These are phyloP conservation scores for Laspeyria flexula DNA, from an alignment of 2,888 invertebrate genomes.

Conservation along the genomic window DNA sequence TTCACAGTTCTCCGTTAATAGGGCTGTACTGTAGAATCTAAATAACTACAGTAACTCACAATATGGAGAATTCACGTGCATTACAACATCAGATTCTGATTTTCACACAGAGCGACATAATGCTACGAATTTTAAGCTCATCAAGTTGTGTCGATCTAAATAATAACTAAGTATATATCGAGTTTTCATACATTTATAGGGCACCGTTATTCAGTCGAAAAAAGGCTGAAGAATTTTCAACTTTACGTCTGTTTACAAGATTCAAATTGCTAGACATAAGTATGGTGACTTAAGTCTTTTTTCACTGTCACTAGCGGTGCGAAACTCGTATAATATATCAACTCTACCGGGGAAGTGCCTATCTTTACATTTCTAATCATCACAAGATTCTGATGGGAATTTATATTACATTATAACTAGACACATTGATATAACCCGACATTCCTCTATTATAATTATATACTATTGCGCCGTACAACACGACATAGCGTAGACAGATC, in stretches of 20 bases:
- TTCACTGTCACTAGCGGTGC: too few relatives aligned
- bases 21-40: background rate
- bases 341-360: conserved; percentile 20
- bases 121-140: conserved; percentile 45
- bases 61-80: background rate
- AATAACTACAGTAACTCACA: background rate
- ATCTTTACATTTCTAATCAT: conserved; percentile 42
- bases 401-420: conserved; percentile 47
- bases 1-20: too few relatives aligned
- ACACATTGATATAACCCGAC: conserved; percentile 48
- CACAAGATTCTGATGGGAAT: conserved; percentile 55
- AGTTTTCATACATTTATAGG: conserved; percentile 15
- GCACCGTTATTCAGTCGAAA: too few relatives aligned
- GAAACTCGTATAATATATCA: too few relatives aligned
- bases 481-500: conserved; percentile 57
- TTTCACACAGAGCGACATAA: conserved; percentile 24
- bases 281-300: too few relatives aligned
- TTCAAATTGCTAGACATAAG: too few relatives aligned
- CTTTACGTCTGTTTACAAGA: too few relatives aligned
- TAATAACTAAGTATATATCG: conserved; percentile 16
- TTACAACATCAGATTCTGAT: background rate
- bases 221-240: too few relatives aligned
- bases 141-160: conserved; percentile 40
- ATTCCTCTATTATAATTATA: conserved; percentile 36
- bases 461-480: conserved; percentile 33